Evolutionary conservation across 35 echinoderm and acorn worm species (phyloP).

Genomic region (Heliocidaris tuberculata): DNA sequence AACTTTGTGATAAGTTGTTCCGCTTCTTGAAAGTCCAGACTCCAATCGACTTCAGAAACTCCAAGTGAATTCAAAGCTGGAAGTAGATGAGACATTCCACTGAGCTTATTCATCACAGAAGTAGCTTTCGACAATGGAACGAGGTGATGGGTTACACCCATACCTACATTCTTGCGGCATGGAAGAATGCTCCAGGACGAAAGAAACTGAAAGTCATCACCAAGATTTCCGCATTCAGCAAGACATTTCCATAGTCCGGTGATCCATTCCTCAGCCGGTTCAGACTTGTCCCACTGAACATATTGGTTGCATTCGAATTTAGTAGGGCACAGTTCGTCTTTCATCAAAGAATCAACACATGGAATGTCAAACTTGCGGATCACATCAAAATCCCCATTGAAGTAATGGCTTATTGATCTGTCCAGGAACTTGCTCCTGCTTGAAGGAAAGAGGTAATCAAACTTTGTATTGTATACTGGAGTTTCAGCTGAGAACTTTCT

Average conservation of each 20-base stretch:
- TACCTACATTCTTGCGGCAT: background rate
- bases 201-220: background rate
- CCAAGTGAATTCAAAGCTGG: background rate
- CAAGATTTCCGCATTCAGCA: background rate
- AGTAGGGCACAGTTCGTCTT: background rate
- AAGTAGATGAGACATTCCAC: slow-evolving; percentile 2
- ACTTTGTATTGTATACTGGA: background rate
- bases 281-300: background rate
- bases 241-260: background rate
- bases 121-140: background rate
- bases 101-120: background rate
- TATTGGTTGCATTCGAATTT: background rate
- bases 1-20: background rate
- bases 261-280: background rate
- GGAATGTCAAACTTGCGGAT: background rate
- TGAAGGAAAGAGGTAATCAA: slow-evolving; percentile 1
- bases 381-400: background rate
- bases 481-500: background rate
- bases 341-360: background rate
- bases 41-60: background rate
- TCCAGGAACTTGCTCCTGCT: background rate
- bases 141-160: background rate
- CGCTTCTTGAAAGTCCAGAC: background rate
- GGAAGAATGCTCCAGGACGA: background rate
- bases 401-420: background rate